Base-by-base conservation (phyloP, 1,140 invertebrate species). In the Dendroctonus ponderosae region DNA sequence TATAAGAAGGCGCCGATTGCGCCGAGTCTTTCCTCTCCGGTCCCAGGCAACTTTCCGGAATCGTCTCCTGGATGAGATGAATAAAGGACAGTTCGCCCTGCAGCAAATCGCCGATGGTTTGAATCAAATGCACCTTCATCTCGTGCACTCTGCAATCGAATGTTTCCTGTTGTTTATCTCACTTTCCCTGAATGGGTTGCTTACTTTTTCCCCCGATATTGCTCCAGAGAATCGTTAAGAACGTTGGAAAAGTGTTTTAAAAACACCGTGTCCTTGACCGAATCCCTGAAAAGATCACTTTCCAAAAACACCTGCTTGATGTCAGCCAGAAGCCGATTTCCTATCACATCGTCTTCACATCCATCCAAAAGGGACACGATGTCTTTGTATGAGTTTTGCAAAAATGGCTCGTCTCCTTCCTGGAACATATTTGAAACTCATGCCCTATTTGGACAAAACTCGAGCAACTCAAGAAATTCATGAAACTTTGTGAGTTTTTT, bases 131-230 rank as follows among this genome's bases (percentile, higher is more conserved):
- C 14, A 66, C 65, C 57, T 70, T 72, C 3, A 76, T 65, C 7
- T 74, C 72, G 39, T 53, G 56, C 15, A 75, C 68, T 50, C 74
- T 75, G 66, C 62, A 75, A 72, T 39, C 52, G 49, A 59, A 51
- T 42, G 6, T 51, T 38, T 38, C 5, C 9, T 50, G n/a, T 39
- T 46, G 38, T 6, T 4, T 38, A 4, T 58, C 7, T 46, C 37
- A 6, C 41, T n/a, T 7, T 40, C n/a, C n/a, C n/a, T 0, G 9
- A 57, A 58, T 26, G 15, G 61, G 42, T 12, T 37, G 67, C 69
- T 70, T 67, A 77, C 75, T 63, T 74, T 75, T 75, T 75, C n/a
- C 74, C 76, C 43, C 69, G 68, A 68, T 72, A 76, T 40, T 75
- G 72, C 41, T 69, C 71, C 9, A 77, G 66, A 49, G 72, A 71